A percentile compares a stretch with the other conserved stretches of the same genome.
phyloP scores from a whole-genome alignment of 2,888 invertebrate genomes.

The Drosophila setosimentum region DNA sequence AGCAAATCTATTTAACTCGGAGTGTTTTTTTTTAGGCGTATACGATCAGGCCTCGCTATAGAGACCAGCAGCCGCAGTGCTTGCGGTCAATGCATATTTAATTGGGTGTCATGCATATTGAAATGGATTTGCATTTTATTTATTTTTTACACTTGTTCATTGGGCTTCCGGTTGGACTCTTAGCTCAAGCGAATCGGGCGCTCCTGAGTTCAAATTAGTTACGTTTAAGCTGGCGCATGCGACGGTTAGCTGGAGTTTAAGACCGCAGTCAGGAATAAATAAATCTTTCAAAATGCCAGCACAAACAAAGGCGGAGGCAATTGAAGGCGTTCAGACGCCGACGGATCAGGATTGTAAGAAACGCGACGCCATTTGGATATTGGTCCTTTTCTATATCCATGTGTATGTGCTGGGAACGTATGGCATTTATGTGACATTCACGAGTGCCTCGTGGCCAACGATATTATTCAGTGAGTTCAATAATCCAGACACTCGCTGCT shows the following conservation, averaged over 20 bases:
- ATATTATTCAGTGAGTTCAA: slow-evolving; percentile 88
- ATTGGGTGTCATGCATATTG: slow-evolving; percentile 49
- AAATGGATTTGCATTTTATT: slow-evolving; percentile 6
- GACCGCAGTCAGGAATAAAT: not conserved
- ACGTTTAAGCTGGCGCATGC: slow-evolving; percentile 26
- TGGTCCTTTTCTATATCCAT: slow-evolving; percentile 91
- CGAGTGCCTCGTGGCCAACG: slow-evolving; percentile 88
- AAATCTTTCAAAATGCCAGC: slow-evolving; percentile 14
- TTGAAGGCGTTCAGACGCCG: slow-evolving; percentile 7
- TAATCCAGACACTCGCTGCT: slow-evolving; percentile 23
- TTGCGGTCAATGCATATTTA: not conserved
- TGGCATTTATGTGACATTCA: slow-evolving; percentile 87
- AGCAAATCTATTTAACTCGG: not conserved
- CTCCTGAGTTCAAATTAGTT: slow-evolving; percentile 39
- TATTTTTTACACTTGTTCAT: not conserved
- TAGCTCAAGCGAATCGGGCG: not conserved
- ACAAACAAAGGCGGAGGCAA: slow-evolving; percentile 9
- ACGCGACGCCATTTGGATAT: slow-evolving; percentile 90
- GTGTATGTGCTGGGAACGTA: slow-evolving; percentile 89
- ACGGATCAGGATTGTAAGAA: slow-evolving; percentile 71
- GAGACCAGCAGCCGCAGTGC: not conserved
- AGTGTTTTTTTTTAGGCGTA: not conserved
- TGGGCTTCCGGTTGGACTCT: slow-evolving; percentile 8
- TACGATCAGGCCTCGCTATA: slow-evolving; percentile 37
- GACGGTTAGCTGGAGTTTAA: slow-evolving; percentile 23